phyloP scores from a whole-genome alignment of 2,888 invertebrate genomes.

The Chaetogeoica ovagalla region DNA sequence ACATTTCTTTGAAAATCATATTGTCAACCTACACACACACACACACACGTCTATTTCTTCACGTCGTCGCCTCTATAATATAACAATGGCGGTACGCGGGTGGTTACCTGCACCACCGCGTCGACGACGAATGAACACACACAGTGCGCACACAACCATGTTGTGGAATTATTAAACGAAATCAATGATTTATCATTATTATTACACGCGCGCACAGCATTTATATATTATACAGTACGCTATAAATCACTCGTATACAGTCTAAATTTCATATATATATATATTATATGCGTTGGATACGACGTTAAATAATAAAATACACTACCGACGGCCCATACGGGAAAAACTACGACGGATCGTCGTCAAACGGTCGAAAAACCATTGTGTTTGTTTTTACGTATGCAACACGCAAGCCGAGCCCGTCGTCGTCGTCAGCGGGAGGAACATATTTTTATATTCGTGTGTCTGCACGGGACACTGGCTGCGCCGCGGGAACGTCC shows the following conservation, averaged over 20 bases:
- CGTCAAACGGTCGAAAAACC: slow-evolving; percentile 6
- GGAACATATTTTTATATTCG: too few relatives aligned
- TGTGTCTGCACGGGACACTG: too few relatives aligned
- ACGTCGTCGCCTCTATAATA: slow-evolving; percentile 9
- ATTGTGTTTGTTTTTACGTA: too few relatives aligned
- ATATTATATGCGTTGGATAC: too few relatives aligned
- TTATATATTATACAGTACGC: background rate
- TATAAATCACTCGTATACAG: slow-evolving; percentile 17
- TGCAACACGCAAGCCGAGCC: too few relatives aligned
- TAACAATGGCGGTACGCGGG: too few relatives aligned
- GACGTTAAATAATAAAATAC: too few relatives aligned
- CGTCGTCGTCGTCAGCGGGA: too few relatives aligned
- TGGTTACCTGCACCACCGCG: background rate
- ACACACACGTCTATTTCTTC: background rate
- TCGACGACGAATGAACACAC: background rate
- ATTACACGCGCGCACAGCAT: background rate
- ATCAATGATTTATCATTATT: slow-evolving; percentile 31
- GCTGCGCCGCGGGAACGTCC: too few relatives aligned
- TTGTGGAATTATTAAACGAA: slow-evolving; percentile 7
- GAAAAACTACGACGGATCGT: background rate
- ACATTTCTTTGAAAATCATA: slow-evolving; percentile 40
- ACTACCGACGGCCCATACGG: background rate
- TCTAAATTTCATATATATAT: background rate
- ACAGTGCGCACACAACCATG: background rate
- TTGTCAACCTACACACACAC: slow-evolving; percentile 41